Evolutionary conservation across 1,140 invertebrate species (phyloP), one percentile per base, ranked within the genome.

Genomic region (Aphelenchoides fujianensis): DNA sequence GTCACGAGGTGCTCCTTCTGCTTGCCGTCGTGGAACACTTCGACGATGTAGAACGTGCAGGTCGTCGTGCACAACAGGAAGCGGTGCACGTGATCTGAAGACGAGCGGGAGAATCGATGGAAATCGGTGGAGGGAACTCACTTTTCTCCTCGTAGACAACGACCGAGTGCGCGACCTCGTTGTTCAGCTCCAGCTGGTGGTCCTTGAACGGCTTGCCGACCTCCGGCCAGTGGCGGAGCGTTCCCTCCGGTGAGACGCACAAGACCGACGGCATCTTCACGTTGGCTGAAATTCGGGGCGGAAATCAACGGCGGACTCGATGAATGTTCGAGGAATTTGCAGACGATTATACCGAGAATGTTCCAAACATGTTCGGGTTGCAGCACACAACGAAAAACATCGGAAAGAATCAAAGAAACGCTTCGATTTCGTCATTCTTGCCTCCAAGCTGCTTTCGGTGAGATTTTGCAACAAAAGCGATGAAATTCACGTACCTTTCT

Each of bases 21-120:
- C 3, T 63, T 53, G 16, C 34, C 57, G 12, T 67, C 74, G 41
- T 74, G 74, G 28, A 69, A 74, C 7, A 74, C 27, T 5, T 74
- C 72, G 3, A 74, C 41, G 32, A 76, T 70, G 32, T 71, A 71
- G 35, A 77, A 74, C 7, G 72, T 52, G 23, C 73, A 35, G 3
- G 72, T 74, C 28, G 72, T 74, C 34, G 72, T 74, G 2, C 72
- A 74, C n/a, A 74, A 48, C 27, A 74, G 36, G 61, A 74, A 74
- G 0, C 72, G 72, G 35, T 74, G 74, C 35, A 74, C 72, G 30
- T 74, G 75, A 1, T 66, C 72, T 74, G 37, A 1, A 74, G 19
- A 72, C n/a, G n/a, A n/a, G n/a, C 1, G n/a, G 36, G 2, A 16
- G 35, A 35, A 30, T 30, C 54, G 59, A 35, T 35, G n/a, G 35